Evolutionary conservation across 1,140 invertebrate species (phyloP).

Genomic region (Holcopasites calliopsidis): DNA sequence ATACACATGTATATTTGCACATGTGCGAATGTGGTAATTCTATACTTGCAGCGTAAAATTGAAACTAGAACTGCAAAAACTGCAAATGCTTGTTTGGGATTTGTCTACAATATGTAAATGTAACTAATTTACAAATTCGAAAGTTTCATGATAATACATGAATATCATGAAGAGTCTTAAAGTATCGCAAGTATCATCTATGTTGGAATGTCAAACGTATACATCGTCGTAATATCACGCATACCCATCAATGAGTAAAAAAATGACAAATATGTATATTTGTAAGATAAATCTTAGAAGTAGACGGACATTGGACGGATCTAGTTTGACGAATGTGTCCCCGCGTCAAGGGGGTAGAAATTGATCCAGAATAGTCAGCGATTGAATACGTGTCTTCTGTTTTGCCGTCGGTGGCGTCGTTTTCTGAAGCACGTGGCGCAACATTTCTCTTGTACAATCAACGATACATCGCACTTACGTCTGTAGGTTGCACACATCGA

Average conservation of each 20-base stretch:
- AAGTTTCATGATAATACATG: neutral
- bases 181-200: too few species aligned
- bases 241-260: too few species aligned
- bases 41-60: constrained; percentile 15
- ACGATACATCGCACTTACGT: constrained; percentile 69
- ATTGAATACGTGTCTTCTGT: constrained; percentile 57
- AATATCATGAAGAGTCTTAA: too few species aligned
- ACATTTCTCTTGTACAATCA: constrained; percentile 69
- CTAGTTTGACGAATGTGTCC: too few species aligned
- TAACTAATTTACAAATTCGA: neutral
- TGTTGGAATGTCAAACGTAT: too few species aligned
- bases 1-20: constrained; percentile 17
- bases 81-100: neutral
- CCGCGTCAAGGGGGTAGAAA: too few species aligned
- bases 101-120: neutral
- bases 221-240: too few species aligned
- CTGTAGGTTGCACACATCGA: constrained; percentile 66
- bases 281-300: too few species aligned
- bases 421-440: constrained; percentile 70
- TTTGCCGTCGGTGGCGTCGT: constrained; percentile 68
- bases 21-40: constrained; percentile 2
- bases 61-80: neutral
- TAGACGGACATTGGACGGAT: too few species aligned
- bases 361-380: constrained; percentile 47
- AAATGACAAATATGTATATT: too few species aligned